phyloP scores from a whole-genome alignment of 2,113 vertebrate species.

The Meleagris gallopavo region DNA sequence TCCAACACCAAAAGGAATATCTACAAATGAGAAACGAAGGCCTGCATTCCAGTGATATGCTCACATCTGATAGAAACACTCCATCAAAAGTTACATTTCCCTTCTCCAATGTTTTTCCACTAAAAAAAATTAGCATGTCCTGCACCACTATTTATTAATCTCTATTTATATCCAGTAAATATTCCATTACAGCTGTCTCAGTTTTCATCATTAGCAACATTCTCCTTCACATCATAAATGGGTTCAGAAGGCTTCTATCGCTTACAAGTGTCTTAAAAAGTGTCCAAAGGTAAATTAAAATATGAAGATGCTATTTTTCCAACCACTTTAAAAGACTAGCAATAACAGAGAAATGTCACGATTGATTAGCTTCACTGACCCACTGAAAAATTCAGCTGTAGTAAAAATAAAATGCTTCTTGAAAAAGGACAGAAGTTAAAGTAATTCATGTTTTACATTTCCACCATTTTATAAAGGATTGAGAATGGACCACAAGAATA shows the following conservation, averaged over 20 bases:
- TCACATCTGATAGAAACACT: background rate
- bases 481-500: background rate
- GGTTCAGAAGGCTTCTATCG: background rate
- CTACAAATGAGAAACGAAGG: background rate
- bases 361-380: constrained; percentile 5
- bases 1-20: background rate
- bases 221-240: background rate
- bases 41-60: background rate
- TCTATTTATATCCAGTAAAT: background rate
- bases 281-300: constrained; percentile 35
- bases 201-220: background rate
- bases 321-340: background rate
- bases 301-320: constrained; percentile 4
- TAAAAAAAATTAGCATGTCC: background rate
- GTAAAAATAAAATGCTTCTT: background rate
- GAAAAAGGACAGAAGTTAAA: constrained; percentile 10
- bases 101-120: background rate
- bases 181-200: background rate
- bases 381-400: background rate
- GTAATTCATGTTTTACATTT: constrained; percentile 27
- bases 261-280: background rate
- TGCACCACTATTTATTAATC: background rate
- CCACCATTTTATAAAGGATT: background rate
- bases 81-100: background rate
- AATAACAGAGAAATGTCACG: background rate